Conservation (phyloP, 2,113 vertebrate genomes). For the Crotalus viridis region DNA sequence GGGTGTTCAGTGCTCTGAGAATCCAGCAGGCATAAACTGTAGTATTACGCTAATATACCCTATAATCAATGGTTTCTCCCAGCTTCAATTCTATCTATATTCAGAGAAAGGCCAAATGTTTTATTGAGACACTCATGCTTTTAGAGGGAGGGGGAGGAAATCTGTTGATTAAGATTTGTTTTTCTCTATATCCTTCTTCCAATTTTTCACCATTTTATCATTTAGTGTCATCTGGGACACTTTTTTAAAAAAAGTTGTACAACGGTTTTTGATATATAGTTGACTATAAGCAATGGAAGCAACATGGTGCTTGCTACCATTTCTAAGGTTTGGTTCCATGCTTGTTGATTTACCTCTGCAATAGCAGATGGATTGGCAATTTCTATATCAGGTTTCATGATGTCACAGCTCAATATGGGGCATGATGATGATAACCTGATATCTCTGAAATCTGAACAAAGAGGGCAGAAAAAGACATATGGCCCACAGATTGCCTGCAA, state of each 20-base stretch:
- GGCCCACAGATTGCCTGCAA: not conserved
- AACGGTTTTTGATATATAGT: not conserved
- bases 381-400: not conserved
- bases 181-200: not conserved
- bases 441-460: not conserved
- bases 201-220: not conserved
- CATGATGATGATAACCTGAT: not conserved
- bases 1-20: constrained; percentile 66
- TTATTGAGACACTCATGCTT: not conserved
- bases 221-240: not conserved
- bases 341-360: not conserved
- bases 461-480: not conserved
- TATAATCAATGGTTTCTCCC: constrained; percentile 62
- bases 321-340: not conserved
- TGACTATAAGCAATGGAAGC: not conserved
- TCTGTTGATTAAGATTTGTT: not conserved
- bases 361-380: not conserved
- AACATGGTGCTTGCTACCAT: not conserved
- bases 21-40: constrained; percentile 56
- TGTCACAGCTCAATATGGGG: too few species aligned
- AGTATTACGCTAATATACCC: constrained; percentile 45
- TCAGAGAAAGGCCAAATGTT: constrained; percentile 36
- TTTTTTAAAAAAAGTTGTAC: not conserved
- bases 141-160: constrained; percentile 4
- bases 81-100: not conserved